These are phyloP conservation scores for Macrostomum lignano DNA, from an alignment of 1,140 invertebrate species.

Conservation along the genomic window DNA sequence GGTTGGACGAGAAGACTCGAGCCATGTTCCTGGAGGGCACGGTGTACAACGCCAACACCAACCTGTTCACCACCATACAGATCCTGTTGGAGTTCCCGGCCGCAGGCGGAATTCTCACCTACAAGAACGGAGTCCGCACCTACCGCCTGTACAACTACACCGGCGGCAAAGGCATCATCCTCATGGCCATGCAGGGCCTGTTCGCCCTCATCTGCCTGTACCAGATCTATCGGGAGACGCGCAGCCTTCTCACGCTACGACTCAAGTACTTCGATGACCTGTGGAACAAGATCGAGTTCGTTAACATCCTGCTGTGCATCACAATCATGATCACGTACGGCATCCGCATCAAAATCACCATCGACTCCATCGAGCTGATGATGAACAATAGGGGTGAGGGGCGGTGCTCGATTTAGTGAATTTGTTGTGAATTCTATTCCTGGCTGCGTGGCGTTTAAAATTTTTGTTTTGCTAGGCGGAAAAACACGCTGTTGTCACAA, in stretches of 20 bases:
- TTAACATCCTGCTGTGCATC: constrained; percentile 15
- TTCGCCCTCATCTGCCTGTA: constrained; percentile 11
- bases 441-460: too few relatives aligned
- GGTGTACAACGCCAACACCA: constrained; percentile 27
- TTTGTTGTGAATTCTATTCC: too few relatives aligned
- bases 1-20: constrained; percentile 31
- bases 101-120: constrained; percentile 19
- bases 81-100: constrained; percentile 27
- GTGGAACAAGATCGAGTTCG: constrained; percentile 24
- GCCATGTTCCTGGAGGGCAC: constrained; percentile 32
- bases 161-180: constrained; percentile 11
- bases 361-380: constrained; percentile 1
- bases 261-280: constrained; percentile 17
- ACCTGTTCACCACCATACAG: constrained; percentile 12
- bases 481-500: too few relatives aligned
- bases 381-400: neutral
- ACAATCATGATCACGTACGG: constrained; percentile 17
- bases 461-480: too few relatives aligned
- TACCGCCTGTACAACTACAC: constrained; percentile 14
- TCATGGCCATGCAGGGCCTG: constrained; percentile 12
- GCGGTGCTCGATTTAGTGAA: neutral
- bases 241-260: constrained; percentile 11
- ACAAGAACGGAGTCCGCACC: constrained; percentile 14
- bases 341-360: constrained; percentile 12
- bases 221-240: constrained; percentile 9